Evolutionary conservation across 2,113 vertebrate species (phyloP).

Genomic region (Nestor notabilis): DNA sequence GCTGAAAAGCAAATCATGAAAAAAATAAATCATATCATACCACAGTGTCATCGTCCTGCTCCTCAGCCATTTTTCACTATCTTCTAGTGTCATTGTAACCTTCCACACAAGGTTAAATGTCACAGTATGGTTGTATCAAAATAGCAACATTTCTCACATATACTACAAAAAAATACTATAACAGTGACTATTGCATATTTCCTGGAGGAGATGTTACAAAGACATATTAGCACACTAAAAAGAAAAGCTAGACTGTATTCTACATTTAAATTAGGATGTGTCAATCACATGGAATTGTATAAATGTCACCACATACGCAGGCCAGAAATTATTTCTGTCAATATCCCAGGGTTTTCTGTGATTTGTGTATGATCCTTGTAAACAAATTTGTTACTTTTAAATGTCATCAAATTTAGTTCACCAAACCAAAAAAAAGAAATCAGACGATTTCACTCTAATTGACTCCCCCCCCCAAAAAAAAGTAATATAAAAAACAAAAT

Average conservation of each 20-base stretch:
- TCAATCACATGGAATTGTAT: background rate
- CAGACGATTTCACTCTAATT: background rate
- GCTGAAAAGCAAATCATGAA: constrained; percentile 45
- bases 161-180: constrained; percentile 1
- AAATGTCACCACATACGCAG: background rate
- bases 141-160: constrained; percentile 25
- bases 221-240: background rate
- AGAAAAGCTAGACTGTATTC: constrained; percentile 8
- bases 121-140: constrained; percentile 58
- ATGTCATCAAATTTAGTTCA: background rate
- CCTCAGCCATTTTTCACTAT: constrained; percentile 63
- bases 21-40: constrained; percentile 57
- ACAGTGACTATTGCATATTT: background rate
- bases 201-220: background rate
- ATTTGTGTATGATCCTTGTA: background rate
- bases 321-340: constrained; percentile 2
- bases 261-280: constrained; percentile 2
- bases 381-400: background rate
- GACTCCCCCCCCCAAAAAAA: background rate
- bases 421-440: background rate
- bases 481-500: background rate
- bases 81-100: constrained; percentile 49
- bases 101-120: constrained; percentile 63
- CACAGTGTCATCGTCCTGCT: background rate
- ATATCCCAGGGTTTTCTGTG: background rate